These are phyloP conservation scores for Lontra canadensis DNA, from an alignment of 2,113 vertebrate species.

Conservation along the genomic window DNA sequence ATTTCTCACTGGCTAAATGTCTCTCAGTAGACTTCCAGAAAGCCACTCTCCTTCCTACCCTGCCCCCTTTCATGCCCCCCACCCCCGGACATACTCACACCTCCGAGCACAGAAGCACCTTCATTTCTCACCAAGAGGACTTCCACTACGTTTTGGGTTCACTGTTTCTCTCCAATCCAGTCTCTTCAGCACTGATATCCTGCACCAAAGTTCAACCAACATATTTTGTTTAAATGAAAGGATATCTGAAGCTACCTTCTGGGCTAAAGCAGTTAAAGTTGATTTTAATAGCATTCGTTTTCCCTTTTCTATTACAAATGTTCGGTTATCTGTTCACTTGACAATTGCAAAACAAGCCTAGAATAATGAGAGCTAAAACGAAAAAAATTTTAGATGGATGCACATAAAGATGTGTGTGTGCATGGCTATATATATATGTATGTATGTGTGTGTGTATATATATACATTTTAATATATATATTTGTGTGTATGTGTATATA, in stretches of 20 bases:
- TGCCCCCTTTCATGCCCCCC: fast-evolving
- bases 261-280: neutral
- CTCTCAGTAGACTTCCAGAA: neutral
- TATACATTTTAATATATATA: too few relatives aligned
- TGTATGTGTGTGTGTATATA: neutral
- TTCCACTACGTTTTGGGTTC: neutral
- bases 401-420: neutral
- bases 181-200: neutral
- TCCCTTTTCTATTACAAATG: neutral
- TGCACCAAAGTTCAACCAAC: neutral
- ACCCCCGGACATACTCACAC: too few relatives aligned
- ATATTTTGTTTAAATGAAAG: constrained; percentile 19
- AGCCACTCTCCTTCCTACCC: neutral
- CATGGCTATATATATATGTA: too few relatives aligned
- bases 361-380: neutral
- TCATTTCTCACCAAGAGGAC: neutral
- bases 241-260: neutral
- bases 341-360: neutral
- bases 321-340: neutral
- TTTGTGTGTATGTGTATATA: too few relatives aligned
- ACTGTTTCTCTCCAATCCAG: neutral
- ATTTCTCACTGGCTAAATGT: neutral
- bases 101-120: fast-evolving
- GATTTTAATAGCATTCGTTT: neutral
- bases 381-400: neutral